Conservation (phyloP, 1,140 invertebrate species). For the Atta colombica region DNA sequence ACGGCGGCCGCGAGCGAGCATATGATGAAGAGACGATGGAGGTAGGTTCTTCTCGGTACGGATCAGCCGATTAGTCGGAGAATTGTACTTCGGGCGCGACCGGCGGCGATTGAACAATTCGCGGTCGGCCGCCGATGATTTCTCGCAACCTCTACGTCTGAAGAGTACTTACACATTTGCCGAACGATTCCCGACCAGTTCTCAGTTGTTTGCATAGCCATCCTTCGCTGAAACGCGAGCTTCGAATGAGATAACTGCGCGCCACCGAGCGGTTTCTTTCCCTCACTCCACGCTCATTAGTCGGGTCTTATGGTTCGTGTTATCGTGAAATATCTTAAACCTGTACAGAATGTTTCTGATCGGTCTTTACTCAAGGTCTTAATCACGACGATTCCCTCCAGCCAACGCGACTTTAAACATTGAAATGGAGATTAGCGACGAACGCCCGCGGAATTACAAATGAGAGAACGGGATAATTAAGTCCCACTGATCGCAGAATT, state of each 20-base stretch:
- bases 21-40: slow-evolving; percentile 12
- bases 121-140: slow-evolving; percentile 32
- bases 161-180: slow-evolving; percentile 34
- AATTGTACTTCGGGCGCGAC: slow-evolving; percentile 13
- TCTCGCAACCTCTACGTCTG: not conserved
- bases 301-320: slow-evolving; percentile 55
- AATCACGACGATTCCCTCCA: slow-evolving; percentile 57
- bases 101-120: not conserved
- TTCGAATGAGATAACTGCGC: slow-evolving; percentile 31
- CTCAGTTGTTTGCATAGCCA: slow-evolving; percentile 35
- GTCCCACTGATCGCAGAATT: slow-evolving; percentile 46
- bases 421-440: slow-evolving; percentile 47
- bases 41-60: slow-evolving; percentile 12
- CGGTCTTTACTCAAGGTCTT: slow-evolving; percentile 50
- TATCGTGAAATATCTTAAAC: slow-evolving; percentile 73
- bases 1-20: slow-evolving; percentile 22
- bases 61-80: slow-evolving; percentile 15
- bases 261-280: slow-evolving; percentile 17
- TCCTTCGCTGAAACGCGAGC: slow-evolving; percentile 10
- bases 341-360: slow-evolving; percentile 52
- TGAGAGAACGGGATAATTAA: slow-evolving; percentile 49
- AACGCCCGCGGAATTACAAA: slow-evolving; percentile 33
- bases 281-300: slow-evolving; percentile 62
- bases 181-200: slow-evolving; percentile 63
- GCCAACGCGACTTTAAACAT: slow-evolving; percentile 18